A percentile compares a stretch with the other conserved stretches of the same genome.
Evolutionary conservation across 2,888 invertebrate species (phyloP).

Genomic region (Tenthredo mesomela): DNA sequence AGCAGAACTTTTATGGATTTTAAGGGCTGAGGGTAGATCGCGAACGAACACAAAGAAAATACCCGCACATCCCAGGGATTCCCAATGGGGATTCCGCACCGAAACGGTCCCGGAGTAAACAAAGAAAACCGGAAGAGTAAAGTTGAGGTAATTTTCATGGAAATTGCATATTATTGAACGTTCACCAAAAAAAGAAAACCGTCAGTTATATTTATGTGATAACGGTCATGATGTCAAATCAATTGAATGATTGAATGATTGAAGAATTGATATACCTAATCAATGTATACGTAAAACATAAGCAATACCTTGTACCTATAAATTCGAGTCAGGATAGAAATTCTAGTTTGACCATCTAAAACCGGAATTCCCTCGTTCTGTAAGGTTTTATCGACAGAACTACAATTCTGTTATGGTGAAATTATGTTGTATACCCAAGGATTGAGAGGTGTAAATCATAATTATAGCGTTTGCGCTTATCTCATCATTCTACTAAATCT

Average conservation of each 20-base stretch:
- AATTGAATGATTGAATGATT: not conserved
- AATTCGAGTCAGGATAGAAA: too few relatives aligned
- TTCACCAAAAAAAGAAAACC: not conserved
- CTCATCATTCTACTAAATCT: too few relatives aligned
- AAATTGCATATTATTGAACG: slow-evolving; percentile 1
- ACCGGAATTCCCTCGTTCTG: too few relatives aligned
- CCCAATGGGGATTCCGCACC: not conserved
- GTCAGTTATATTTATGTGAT: not conserved
- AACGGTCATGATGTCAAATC: not conserved
- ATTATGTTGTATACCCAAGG: too few relatives aligned
- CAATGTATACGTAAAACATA: too few relatives aligned
- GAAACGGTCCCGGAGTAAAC: slow-evolving; percentile 1
- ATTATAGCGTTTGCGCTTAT: too few relatives aligned
- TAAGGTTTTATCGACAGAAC: too few relatives aligned
- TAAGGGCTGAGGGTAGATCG: slow-evolving; percentile 22
- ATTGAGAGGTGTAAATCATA: too few relatives aligned
- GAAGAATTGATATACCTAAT: too few relatives aligned
- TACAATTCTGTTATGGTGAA: too few relatives aligned
- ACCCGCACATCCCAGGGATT: not conserved
- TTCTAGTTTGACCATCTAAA: too few relatives aligned
- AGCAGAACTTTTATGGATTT: slow-evolving; percentile 32
- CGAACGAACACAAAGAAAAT: slow-evolving; percentile 10
- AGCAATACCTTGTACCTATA: not conserved
- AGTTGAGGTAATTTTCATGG: slow-evolving; percentile 24
- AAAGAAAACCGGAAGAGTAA: slow-evolving; percentile 19